Conservation (phyloP, 2,888 invertebrate species). For the Oeneis ivallda region DNA sequence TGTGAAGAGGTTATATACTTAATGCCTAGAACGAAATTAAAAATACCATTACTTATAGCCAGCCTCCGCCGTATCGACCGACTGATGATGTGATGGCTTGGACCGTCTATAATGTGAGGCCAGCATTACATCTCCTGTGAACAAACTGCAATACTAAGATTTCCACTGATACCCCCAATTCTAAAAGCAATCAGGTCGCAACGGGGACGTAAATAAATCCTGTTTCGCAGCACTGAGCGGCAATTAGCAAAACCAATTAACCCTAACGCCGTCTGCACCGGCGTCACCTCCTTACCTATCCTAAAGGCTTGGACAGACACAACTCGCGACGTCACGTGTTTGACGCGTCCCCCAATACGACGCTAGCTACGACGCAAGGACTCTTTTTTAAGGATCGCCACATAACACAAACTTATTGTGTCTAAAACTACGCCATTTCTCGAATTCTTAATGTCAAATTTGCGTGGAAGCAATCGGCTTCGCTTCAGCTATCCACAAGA, state of each 20-base stretch:
- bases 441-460: too few relatives aligned
- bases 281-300: constrained; percentile 1
- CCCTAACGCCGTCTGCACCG: constrained; percentile 35
- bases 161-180: constrained; percentile 5
- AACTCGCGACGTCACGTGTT: neutral
- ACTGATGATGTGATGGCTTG: too few relatives aligned
- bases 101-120: neutral
- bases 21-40: too few relatives aligned
- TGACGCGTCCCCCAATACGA: neutral
- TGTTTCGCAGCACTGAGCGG: constrained; percentile 31
- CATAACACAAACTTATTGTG: too few relatives aligned
- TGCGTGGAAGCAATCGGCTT: too few relatives aligned
- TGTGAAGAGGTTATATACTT: too few relatives aligned
- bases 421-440: too few relatives aligned
- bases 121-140: neutral
- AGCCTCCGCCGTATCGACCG: too few relatives aligned
- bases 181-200: constrained; percentile 18
- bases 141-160: constrained; percentile 7
- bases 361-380: too few relatives aligned
- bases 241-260: constrained; percentile 48
- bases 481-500: too few relatives aligned
- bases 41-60: too few relatives aligned
- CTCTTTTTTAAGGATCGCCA: too few relatives aligned
- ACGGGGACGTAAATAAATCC: constrained; percentile 27
- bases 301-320: neutral